A percentile compares a stretch with the other conserved stretches of the same genome.
phyloP scores from a whole-genome alignment of 2,888 invertebrate species.

The Stenodera caucasica region DNA sequence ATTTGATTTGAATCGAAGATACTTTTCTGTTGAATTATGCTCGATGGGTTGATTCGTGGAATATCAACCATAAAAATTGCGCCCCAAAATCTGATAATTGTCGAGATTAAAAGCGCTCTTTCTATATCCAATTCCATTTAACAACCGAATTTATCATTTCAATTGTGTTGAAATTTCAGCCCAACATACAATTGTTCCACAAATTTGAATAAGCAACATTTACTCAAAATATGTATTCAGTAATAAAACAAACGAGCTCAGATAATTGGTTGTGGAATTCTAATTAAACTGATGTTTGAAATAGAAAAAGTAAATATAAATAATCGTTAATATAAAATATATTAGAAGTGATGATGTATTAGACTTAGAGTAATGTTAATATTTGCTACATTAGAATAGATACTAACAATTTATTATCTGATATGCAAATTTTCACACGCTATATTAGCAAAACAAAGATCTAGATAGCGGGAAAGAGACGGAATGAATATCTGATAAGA shows the following conservation, averaged over 20 bases:
- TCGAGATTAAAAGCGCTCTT: neutral
- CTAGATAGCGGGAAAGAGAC: neutral
- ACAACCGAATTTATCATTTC: slow-evolving; percentile 1
- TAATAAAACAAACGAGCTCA: neutral
- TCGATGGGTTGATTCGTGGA: no score
- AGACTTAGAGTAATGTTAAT: neutral
- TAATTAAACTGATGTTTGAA: neutral
- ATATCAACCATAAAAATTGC: no score
- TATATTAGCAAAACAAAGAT: slow-evolving; percentile 3
- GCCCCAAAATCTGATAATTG: neutral
- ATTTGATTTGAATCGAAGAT: no score
- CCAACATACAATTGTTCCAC: neutral
- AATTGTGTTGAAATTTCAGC: neutral
- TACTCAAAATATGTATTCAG: neutral
- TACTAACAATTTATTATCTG: slow-evolving; percentile 4
- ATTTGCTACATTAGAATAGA: neutral
- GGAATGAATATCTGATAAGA: neutral
- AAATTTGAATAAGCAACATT: neutral
- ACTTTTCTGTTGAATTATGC: no score
- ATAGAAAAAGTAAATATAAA: neutral
- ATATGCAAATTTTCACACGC: slow-evolving; percentile 6
- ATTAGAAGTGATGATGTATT: neutral
- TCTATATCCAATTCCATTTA: neutral
- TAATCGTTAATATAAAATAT: neutral
- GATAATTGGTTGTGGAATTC: neutral